Percentiles rank a stretch among this genome's conserved stretches.
phyloP scores from a whole-genome alignment of 2,888 invertebrate species.

The Nomada fucata region DNA sequence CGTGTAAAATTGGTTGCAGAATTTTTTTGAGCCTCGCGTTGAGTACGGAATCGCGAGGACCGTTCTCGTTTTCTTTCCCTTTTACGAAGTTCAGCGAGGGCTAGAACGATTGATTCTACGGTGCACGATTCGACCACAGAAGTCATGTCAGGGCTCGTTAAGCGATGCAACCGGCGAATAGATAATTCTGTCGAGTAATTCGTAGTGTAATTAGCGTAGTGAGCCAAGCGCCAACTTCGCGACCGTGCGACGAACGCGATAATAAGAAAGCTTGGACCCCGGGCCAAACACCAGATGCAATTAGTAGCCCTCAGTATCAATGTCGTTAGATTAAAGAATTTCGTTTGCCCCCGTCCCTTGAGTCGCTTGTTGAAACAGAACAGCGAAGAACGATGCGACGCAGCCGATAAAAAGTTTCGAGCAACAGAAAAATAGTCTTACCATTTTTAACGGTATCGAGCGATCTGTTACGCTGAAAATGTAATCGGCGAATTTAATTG shows the following conservation, averaged over 20 bases:
- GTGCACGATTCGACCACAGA: slow-evolving; percentile 10
- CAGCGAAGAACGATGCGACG: background rate
- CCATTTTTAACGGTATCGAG: too few species aligned
- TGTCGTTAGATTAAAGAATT: slow-evolving; percentile 33
- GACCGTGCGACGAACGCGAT: slow-evolving; percentile 48
- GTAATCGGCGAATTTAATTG: background rate
- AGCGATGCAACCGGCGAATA: slow-evolving; percentile 53
- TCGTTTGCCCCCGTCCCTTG: slow-evolving; percentile 23
- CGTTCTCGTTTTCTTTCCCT: too few species aligned
- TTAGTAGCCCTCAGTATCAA: slow-evolving; percentile 44
- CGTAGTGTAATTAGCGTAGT: slow-evolving; percentile 55
- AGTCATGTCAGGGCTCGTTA: slow-evolving; percentile 41
- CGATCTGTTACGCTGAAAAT: too few species aligned
- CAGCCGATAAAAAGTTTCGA: background rate
- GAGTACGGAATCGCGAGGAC: too few species aligned
- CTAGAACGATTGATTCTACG: slow-evolving; percentile 40
- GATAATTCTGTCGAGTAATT: slow-evolving; percentile 70
- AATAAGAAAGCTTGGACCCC: slow-evolving; percentile 52
- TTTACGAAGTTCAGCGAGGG: background rate
- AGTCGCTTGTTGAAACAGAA: background rate
- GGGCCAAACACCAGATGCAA: slow-evolving; percentile 30
- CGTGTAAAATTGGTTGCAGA: too few species aligned
- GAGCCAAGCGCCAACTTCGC: slow-evolving; percentile 55
- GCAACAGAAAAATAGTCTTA: background rate
- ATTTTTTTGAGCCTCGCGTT: too few species aligned